phyloP scores from a whole-genome alignment of 2,888 invertebrate genomes.

The Cataglyphis rosenhaueri region DNA sequence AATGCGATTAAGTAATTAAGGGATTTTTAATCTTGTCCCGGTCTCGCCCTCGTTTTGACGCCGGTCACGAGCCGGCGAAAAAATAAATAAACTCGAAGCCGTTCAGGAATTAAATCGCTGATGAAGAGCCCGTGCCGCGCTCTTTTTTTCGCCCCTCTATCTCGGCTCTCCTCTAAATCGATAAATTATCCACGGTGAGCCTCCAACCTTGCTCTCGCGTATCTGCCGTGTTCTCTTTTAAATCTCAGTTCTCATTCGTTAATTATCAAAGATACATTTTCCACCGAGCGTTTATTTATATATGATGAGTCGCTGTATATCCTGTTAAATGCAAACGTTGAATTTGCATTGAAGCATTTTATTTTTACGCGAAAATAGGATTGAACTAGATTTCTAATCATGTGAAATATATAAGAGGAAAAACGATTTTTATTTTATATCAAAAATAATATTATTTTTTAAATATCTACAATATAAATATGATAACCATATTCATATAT shows the following conservation, averaged over 20 bases:
- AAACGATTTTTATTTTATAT: not conserved
- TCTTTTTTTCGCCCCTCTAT: conserved; percentile 53
- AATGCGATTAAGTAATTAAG: conserved; percentile 84
- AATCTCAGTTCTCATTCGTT: conserved; percentile 19
- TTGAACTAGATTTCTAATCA: not conserved
- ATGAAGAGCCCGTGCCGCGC: conserved; percentile 77
- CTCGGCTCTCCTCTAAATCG: conserved; percentile 74
- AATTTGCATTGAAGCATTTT: not conserved
- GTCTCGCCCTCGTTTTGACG: conserved; percentile 74
- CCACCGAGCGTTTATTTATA: not conserved
- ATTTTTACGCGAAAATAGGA: not conserved
- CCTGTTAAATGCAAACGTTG: not conserved
- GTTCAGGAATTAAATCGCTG: conserved; percentile 83
- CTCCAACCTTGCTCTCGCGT: conserved; percentile 50
- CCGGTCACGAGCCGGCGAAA: conserved; percentile 79
- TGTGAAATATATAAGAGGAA: not conserved
- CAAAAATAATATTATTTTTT: not conserved
- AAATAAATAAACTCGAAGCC: conserved; percentile 83
- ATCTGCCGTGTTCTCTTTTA: conserved; percentile 20
- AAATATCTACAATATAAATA: not conserved
- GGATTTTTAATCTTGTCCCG: conserved; percentile 82
- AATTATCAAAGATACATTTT: conserved; percentile 33
- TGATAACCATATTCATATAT: no score
- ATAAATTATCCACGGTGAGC: conserved; percentile 72
- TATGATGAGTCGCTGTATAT: not conserved